These are phyloP conservation scores for Andrena praecox DNA, from an alignment of 2,888 invertebrate genomes.

Conservation along the genomic window DNA sequence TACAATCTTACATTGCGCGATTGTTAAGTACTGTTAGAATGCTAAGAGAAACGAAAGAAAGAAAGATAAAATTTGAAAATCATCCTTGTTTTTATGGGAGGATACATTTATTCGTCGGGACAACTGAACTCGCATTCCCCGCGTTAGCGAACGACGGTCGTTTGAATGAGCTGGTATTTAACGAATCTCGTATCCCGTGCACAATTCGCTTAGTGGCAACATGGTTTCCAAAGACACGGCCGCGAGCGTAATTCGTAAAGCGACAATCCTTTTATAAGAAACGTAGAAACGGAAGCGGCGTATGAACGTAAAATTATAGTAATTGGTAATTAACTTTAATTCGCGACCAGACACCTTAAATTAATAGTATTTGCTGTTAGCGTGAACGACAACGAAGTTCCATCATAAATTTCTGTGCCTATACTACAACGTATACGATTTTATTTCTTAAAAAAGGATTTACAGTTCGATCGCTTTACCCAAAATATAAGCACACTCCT, in stretches of 20 bases:
- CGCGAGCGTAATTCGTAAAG: slow-evolving; percentile 64
- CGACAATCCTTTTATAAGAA: slow-evolving; percentile 72
- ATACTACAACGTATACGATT: slow-evolving; percentile 10
- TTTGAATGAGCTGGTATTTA: slow-evolving; percentile 44
- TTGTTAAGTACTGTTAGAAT: slow-evolving; percentile 52
- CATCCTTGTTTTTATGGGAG: slow-evolving; percentile 3
- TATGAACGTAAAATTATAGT: slow-evolving; percentile 29
- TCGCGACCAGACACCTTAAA: slow-evolving; percentile 41
- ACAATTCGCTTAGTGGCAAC: slow-evolving; percentile 57
- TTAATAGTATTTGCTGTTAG: slow-evolving; percentile 29
- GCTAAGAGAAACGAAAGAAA: slow-evolving; percentile 10
- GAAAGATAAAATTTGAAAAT: slow-evolving; percentile 9
- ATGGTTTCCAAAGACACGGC: slow-evolving; percentile 68
- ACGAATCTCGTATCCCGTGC: slow-evolving; percentile 43
- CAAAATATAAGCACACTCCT: slow-evolving; percentile 76
- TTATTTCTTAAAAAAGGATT: slow-evolving; percentile 72
- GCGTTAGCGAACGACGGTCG: slow-evolving; percentile 15
- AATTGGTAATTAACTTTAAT: slow-evolving; percentile 36
- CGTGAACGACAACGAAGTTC: slow-evolving; percentile 52
- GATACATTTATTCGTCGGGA: slow-evolving; percentile 7
- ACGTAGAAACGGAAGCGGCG: slow-evolving; percentile 33
- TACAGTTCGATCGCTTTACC: slow-evolving; percentile 63
- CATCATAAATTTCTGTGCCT: slow-evolving; percentile 27
- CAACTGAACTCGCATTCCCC: slow-evolving; percentile 9
- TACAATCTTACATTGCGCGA: slow-evolving; percentile 61